Conservation (phyloP, 2,113 vertebrate genomes). For the Hiodon alosoides region DNA sequence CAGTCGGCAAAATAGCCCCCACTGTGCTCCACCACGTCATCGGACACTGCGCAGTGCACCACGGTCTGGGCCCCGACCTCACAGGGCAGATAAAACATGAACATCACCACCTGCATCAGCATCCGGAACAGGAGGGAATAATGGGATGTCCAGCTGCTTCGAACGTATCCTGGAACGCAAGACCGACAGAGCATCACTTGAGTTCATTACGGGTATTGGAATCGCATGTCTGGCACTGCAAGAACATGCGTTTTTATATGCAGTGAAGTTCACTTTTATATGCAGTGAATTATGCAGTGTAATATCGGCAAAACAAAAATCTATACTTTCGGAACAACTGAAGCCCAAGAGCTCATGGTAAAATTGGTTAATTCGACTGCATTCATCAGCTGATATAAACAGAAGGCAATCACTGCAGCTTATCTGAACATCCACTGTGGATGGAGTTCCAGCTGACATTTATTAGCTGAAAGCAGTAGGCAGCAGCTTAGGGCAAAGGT, state of each 20-base stretch:
- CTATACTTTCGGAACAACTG: not conserved
- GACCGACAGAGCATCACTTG: not conserved
- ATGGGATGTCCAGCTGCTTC: constrained; percentile 63
- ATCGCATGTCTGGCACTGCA: not conserved
- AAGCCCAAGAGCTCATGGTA: not conserved
- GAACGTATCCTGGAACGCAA: constrained; percentile 59
- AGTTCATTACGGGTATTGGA: not conserved
- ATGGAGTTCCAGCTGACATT: too few species aligned
- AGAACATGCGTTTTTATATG: too few species aligned
- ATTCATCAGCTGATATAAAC: not conserved
- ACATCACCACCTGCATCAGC: constrained; percentile 65
- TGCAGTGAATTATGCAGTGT: too few species aligned
- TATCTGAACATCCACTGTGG: too few species aligned
- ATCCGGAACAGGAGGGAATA: constrained; percentile 64
- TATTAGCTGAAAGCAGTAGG: too few species aligned
- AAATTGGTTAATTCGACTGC: not conserved
- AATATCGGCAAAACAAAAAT: not conserved
- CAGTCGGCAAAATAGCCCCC: constrained; percentile 69
- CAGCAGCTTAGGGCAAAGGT: too few species aligned
- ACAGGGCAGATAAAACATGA: constrained; percentile 66
- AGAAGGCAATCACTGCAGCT: not conserved
- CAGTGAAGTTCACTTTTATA: too few species aligned
- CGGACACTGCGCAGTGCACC: constrained; percentile 63
- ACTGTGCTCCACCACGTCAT: constrained; percentile 54
- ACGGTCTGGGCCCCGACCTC: constrained; percentile 67